Base-by-base conservation (phyloP, 2,113 vertebrate species). In the Indicator maculatus region DNA sequence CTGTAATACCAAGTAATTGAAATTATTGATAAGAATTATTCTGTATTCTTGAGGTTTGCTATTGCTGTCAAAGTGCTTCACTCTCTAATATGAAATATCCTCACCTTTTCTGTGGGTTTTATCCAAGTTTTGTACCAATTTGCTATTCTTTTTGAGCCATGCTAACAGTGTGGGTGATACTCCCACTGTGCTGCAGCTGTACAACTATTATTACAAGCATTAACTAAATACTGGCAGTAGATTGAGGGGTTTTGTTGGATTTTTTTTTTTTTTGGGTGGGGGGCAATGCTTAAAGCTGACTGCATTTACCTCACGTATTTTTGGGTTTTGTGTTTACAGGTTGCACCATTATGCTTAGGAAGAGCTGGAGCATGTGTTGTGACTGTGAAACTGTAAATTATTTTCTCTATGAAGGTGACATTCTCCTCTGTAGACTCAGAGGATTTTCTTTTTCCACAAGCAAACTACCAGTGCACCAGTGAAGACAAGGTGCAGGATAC, bases 361-460 rank as follows among this genome's bases (percentile, higher is more conserved):
- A 98, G 99, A 98, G 99, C 99, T 58, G 99, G 99, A 44, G 98
- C 99, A 8, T 99, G 99, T 66, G 99, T 99, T 79, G 99, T 99
- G 93, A 98, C 98, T 27, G 98, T 99, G 83, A 99, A 98, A 97
- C 97, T 99, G 70, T 99, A 96, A 89, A 98, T 67, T 50, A 53
- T 85, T 95, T 95, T 91, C 47, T 90, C 82, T 72, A 23, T 84
- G 83, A 97, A 94, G 75, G 86, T 86, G 79, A 39, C 26, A 12
- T 86, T 91, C 86, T 96, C 36, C 81, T 92, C 65, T 12, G 1
- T 60, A 84, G 91, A 92, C 56, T 88, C 60, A 44, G 73, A 94
- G 2, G 33, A 66, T 20, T 73, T 26, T 69, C n/a, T 19, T 80
- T 47, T 92, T 69, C 85, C 39, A 91, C 72, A 77, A 89, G 41